Evolutionary conservation across 92 coral and sea anemone genomes (phyloP).

Genomic region (Actinernus sp.): DNA sequence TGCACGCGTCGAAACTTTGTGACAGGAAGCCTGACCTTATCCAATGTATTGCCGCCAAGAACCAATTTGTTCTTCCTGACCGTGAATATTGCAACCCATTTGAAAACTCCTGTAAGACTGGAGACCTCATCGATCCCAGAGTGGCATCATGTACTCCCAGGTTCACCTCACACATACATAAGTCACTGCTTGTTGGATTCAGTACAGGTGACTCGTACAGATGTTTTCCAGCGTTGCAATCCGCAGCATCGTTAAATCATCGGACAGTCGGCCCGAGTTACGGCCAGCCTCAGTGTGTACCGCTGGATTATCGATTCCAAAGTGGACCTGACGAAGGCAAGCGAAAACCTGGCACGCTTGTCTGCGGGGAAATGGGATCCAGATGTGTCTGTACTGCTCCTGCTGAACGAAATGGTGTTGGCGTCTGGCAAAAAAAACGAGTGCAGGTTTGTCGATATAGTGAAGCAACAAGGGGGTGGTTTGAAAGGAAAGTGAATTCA

Average conservation of each 20-base stretch:
- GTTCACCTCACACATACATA: conserved; percentile 58
- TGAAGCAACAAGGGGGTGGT: too few species aligned
- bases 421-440: conserved; percentile 60
- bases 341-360: conserved; percentile 36
- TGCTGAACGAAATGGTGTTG: conserved; percentile 49
- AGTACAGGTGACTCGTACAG: conserved; percentile 50
- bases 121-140: conserved; percentile 83
- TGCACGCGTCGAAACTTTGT: conserved; percentile 69
- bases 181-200: conserved; percentile 51
- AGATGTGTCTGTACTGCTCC: conserved; percentile 96
- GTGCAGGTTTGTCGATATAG: conserved; percentile 75
- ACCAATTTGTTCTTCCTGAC: conserved; percentile 81
- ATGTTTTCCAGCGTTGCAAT: conserved; percentile 75
- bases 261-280: conserved; percentile 76
- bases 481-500: too few species aligned
- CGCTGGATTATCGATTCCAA: conserved; percentile 16
- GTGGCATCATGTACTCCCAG: conserved; percentile 78
- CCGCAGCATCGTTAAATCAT: conserved; percentile 55
- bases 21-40: conserved; percentile 69
- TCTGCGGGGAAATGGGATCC: conserved; percentile 92
- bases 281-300: conserved; percentile 87
- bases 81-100: conserved; percentile 81
- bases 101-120: conserved; percentile 75
- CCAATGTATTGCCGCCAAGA: conserved; percentile 87
- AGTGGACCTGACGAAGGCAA: background rate